phyloP scores from a whole-genome alignment of 2,888 invertebrate genomes.

The Prostheceraeus crozeri region DNA sequence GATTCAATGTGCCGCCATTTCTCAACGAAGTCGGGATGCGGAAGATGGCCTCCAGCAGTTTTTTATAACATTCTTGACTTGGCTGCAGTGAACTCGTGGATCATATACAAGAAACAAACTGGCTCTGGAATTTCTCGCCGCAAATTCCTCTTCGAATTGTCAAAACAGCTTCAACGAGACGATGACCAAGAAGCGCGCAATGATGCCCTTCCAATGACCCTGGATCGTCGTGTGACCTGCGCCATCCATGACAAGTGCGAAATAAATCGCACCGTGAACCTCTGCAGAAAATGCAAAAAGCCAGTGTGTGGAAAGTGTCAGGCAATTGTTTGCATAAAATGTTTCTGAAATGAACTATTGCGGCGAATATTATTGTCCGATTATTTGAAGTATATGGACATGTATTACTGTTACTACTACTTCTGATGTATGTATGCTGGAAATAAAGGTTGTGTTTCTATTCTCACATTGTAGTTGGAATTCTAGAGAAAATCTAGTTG shows the following conservation, averaged over 20 bases:
- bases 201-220: constrained; percentile 11
- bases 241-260: constrained; percentile 21
- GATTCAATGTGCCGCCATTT: constrained; percentile 24
- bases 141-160: constrained; percentile 24
- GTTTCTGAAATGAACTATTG: too few species aligned
- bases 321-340: constrained; percentile 16
- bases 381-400: too few species aligned
- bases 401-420: too few species aligned
- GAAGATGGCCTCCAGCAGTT: constrained; percentile 28
- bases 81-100: constrained; percentile 25
- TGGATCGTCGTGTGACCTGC: constrained; percentile 24
- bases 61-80: constrained; percentile 23
- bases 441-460: too few species aligned
- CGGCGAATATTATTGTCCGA: too few species aligned
- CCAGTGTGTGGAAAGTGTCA: constrained; percentile 22
- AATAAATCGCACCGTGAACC: constrained; percentile 20
- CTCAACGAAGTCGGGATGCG: constrained; percentile 16
- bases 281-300: constrained; percentile 11
- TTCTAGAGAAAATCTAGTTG: too few species aligned
- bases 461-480: too few species aligned
- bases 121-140: constrained; percentile 22
- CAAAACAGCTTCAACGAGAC: constrained; percentile 9
- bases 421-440: too few species aligned
- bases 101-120: constrained; percentile 17
- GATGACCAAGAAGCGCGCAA: constrained; percentile 14